Base-by-base conservation (phyloP, 2,888 invertebrate species). In the Steinernema hermaphroditum region DNA sequence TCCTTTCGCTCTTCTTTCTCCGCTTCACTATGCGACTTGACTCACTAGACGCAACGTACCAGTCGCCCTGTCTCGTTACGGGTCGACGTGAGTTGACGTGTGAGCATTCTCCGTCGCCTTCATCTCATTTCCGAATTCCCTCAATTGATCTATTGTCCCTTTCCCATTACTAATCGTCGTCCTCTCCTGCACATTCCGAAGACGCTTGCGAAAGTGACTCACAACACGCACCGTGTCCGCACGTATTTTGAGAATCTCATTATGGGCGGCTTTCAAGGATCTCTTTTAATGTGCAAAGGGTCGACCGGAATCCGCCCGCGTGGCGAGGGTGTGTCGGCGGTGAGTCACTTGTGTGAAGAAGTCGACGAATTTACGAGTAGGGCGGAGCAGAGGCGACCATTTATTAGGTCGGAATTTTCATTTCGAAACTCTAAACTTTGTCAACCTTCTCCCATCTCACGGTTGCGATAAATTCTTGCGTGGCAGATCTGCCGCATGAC, bases 311-410 rank as follows among this genome's bases (percentile, higher is more conserved):
- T 54, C 6, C n/a, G 46, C n/a, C 4, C 46, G 9, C 27, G 54
- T 24, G 54, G 54, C 54, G 54, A 16, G 54, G 54, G 54, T 54
- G 54, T 14, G 54, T 54, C 54, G 54, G 24, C 54, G 54, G 6
- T 54, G 54, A 54, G 54, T 54, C 54, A 54, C 12, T 6, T 19
- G 14, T 12, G 49, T 12, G 49, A 14, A 41, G 14, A 54, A 54
- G 6, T 14, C 54, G 54, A 54, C 27, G 24, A 54, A 54, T 54
- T 54, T 54, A 27, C 54, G 54, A 54, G 27, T 22, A 6, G 54
- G 27, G 54, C 2, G 54, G 54, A 12, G 54, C 27, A 6, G 8
- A 27, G 54, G 54, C 2, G 27, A 6, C 24, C 4, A 27, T 16
- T 54, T 54, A 8, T 24, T 24, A 6, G 54, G 27, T 54, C 27